Evolutionary conservation across 1,140 invertebrate genomes (phyloP), one percentile per base, ranked within the genome.

Genomic region (Temnothorax curvispinosus): DNA sequence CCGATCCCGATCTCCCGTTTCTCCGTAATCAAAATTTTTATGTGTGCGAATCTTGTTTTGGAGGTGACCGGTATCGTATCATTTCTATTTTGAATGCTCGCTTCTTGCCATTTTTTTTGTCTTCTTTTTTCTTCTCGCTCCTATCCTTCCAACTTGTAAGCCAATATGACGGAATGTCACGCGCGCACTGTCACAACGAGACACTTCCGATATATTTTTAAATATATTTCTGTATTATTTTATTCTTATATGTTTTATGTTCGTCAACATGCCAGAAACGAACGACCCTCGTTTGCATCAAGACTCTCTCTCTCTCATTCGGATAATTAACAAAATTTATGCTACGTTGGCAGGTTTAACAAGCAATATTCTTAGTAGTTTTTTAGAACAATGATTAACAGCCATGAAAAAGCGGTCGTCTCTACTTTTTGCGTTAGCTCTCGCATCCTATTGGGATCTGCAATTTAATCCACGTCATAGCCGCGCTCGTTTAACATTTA

Each of bases 271-370:
- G 9, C 21, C 21, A 3, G n/a, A 1, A n/a, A 21, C 15, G 56
- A 5, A 6, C 4, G 18, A 18, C 6, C 15, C 18, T 41, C 35
- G 0, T 3, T 47, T 60, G 32, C 13, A 1, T 44, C 6, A 1
- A 27, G 11, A 4, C 18, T 69, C 21, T 21, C 21, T 21, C 21
- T 21, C 21, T 21, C n/a, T 54, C 13, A 62, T 60, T 50, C 11
- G 13, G 1, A 74, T 50, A 50, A 60, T 82, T 62, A 50, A n/a
- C 5, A 60, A 75, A 74, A 60, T 84, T 74, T 75, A 50, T 60
- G 32, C 54, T 35, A 47, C 54, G n/a, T 62, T 62, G 6, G n/a
- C 8, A 8, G 15, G 2, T n/a, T 74, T 84, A 74, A 74, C 38
- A 32, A 60, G 6, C 0, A 0, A 47, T 74, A 21, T 72, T 84